Evolutionary conservation across 2,888 invertebrate species (phyloP), one percentile per base, ranked within the genome.

Genomic region (Petrophora chlorosata): DNA sequence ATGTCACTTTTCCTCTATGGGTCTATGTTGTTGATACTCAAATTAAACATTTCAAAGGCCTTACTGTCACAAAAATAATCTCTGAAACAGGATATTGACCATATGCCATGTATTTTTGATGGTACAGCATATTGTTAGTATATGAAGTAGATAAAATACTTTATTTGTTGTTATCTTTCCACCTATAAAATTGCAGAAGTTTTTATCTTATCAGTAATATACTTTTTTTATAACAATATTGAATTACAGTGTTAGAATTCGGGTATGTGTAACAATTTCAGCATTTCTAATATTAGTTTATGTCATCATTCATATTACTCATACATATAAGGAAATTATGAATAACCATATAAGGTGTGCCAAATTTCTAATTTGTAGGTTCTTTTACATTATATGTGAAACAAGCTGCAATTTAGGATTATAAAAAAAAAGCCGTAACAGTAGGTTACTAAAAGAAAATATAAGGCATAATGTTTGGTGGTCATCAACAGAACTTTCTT

Each of bases 141-240:
- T n/a, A n/a, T n/a, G n/a, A n/a, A n/a, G n/a, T n/a, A n/a, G n/a
- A n/a, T n/a, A n/a, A n/a, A n/a, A n/a, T n/a, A n/a, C 5, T 39
- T 19, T 42, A 43, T 42, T 39, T 54, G 44, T 47, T 49, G 46
- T 46, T 42, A 53, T 42, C 28, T 47, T 26, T 41, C 29, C 45
- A 49, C 35, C 5, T 44, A 36, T 0, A 36, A 23, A 14, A 19
- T 19, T 41, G 8, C 14, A 12, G 4, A 14, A 19, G 14, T 16
- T 26, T 16, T 26, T 48, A 56, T 59, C 48, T 51, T 38, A 53
- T 55, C 50, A 53, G 9, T 36, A 10, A 16, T 16, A 43, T 15
- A 43, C 12, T 39, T 43, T 34, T 23, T 28, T 25, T 13, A 10
- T n/a, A n/a, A n/a, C n/a, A n/a, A n/a, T n/a, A 38, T 49, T 49